These are phyloP conservation scores for Scomber colias DNA, from an alignment of 2,113 vertebrate genomes.

Conservation along the genomic window DNA sequence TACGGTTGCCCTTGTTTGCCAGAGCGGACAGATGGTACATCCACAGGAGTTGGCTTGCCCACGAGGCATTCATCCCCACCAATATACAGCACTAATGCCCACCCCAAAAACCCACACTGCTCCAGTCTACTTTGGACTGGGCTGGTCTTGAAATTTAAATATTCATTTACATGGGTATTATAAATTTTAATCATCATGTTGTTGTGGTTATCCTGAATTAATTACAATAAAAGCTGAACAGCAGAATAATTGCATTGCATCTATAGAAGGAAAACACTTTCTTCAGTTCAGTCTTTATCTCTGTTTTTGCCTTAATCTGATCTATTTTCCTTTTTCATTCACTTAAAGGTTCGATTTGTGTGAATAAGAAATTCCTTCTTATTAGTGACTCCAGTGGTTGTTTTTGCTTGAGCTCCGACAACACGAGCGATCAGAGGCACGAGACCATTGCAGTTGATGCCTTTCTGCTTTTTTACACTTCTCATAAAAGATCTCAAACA, in stretches of 20 bases:
- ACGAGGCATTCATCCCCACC: slow-evolving; percentile 40
- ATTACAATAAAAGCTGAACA: background rate
- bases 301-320: too few species aligned
- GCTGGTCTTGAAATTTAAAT: background rate
- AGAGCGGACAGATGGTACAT: slow-evolving; percentile 69
- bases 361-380: too few species aligned
- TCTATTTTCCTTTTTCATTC: too few species aligned
- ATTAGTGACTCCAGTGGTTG: too few species aligned
- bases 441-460: too few species aligned
- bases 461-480: too few species aligned
- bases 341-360: too few species aligned
- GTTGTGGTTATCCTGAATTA: background rate
- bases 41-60: slow-evolving; percentile 53
- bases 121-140: background rate
- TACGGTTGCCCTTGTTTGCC: slow-evolving; percentile 50
- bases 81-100: slow-evolving; percentile 4
- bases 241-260: background rate
- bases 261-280: background rate
- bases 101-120: slow-evolving; percentile 29
- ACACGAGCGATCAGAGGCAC: too few species aligned
- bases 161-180: background rate
- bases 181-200: background rate
- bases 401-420: too few species aligned
- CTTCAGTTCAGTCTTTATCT: background rate
- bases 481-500: too few species aligned